These are phyloP conservation scores for Emys orbicularis DNA, from an alignment of 2,797 vertebrate genomes.

Conservation along the genomic window DNA sequence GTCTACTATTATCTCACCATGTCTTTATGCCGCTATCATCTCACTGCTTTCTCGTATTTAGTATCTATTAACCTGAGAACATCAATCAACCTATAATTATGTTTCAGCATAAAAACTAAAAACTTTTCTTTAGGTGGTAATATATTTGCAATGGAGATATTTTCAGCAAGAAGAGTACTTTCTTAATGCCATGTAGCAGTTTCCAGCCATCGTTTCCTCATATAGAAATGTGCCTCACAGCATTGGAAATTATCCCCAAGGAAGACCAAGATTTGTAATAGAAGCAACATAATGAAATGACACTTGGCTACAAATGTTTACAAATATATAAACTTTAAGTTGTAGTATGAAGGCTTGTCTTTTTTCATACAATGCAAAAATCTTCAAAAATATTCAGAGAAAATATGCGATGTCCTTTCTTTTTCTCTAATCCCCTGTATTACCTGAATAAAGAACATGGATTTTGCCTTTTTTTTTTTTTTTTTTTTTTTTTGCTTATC, in stretches of 20 bases:
- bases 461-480: neutral
- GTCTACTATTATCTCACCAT: conserved; percentile 24
- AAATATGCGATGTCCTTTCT: conserved; percentile 36
- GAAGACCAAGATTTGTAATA: neutral
- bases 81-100: neutral
- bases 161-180: conserved; percentile 16
- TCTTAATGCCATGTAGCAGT: neutral
- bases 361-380: conserved; percentile 54
- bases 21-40: neutral
- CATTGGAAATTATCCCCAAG: neutral
- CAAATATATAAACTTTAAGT: conserved; percentile 53
- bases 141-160: neutral
- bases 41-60: neutral
- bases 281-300: conserved; percentile 42
- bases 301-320: conserved; percentile 17
- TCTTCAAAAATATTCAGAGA: conserved; percentile 61
- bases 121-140: neutral
- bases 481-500: conserved; percentile 54
- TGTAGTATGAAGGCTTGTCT: conserved; percentile 41
- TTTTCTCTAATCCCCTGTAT: conserved; percentile 58
- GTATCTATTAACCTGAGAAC: conserved; percentile 21
- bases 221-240: neutral
- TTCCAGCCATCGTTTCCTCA: neutral
- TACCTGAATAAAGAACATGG: conserved; percentile 70
- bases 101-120: conserved; percentile 7